phyloP scores from a whole-genome alignment of 1,140 invertebrate species.

The Atta cephalotes region DNA sequence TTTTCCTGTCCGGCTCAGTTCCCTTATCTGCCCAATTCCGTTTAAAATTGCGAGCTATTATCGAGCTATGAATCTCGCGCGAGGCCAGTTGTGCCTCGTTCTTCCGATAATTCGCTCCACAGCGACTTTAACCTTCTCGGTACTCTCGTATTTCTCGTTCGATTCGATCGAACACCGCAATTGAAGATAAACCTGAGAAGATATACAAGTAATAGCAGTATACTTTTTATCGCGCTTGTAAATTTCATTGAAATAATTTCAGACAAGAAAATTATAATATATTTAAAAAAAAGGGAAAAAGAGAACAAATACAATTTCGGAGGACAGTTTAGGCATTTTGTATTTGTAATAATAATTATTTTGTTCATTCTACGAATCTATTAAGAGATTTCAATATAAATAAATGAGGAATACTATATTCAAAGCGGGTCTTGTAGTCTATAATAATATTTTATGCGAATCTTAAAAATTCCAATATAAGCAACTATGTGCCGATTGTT shows the following conservation, averaged over 20 bases:
- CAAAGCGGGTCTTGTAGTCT: too few species aligned
- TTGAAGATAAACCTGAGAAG: conserved; percentile 1
- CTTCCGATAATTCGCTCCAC: conserved; percentile 36
- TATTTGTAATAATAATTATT: background rate
- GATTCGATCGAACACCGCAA: background rate
- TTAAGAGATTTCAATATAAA: background rate
- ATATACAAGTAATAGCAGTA: conserved; percentile 8
- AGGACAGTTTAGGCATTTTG: background rate
- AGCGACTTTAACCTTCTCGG: conserved; percentile 26
- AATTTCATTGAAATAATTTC: background rate
- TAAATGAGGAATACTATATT: too few species aligned
- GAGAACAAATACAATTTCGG: background rate
- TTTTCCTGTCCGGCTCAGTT: conserved; percentile 70
- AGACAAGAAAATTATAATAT: background rate
- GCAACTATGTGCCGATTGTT: too few species aligned
- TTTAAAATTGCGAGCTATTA: conserved; percentile 45
- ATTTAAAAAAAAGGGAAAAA: background rate
- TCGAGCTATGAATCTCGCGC: conserved; percentile 40
- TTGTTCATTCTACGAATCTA: background rate
- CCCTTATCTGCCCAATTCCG: conserved; percentile 59
- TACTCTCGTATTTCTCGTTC: conserved; percentile 19
- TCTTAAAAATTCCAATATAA: too few species aligned
- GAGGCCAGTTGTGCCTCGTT: conserved; percentile 19
- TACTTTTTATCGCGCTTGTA: conserved; percentile 4
- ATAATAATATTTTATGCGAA: too few species aligned